phyloP scores from a whole-genome alignment of 1,140 invertebrate species.

The Brachionus paranguensis region DNA sequence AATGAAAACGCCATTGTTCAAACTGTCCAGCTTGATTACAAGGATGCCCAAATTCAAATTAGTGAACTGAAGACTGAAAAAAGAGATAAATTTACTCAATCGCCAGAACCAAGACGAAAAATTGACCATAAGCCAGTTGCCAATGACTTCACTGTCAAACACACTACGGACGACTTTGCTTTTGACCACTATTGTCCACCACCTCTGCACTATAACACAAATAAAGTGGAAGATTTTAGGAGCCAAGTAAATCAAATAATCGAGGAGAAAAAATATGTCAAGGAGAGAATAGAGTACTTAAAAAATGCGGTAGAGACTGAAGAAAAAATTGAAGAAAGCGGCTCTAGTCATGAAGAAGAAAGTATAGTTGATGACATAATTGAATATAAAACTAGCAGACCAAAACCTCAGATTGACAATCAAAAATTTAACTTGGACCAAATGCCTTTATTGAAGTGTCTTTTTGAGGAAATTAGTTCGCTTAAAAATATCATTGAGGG shows the following conservation, averaged over 20 bases:
- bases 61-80: not conserved
- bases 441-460: conserved; percentile 32
- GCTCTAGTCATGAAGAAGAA: not conserved
- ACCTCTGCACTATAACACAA: not conserved
- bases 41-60: conserved; percentile 21
- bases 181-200: conserved; percentile 34
- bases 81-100: conserved; percentile 10
- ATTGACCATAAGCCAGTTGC: not conserved
- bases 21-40: conserved; percentile 11
- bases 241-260: not conserved
- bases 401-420: not conserved
- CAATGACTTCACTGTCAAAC: not conserved
- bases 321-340: not conserved
- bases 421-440: conserved; percentile 21
- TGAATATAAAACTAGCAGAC: not conserved
- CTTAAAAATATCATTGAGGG: conserved; percentile 7
- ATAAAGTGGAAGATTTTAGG: not conserved
- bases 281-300: conserved; percentile 12
- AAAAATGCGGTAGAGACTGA: not conserved
- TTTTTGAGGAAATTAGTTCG: conserved; percentile 15
- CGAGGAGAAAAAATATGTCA: conserved; percentile 3
- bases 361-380: not conserved
- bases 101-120: not conserved
- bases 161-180: not conserved
- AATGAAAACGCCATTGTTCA: not conserved